Evolutionary conservation across 2,888 invertebrate species (phyloP).

Genomic region (Drosophila mulleri): DNA sequence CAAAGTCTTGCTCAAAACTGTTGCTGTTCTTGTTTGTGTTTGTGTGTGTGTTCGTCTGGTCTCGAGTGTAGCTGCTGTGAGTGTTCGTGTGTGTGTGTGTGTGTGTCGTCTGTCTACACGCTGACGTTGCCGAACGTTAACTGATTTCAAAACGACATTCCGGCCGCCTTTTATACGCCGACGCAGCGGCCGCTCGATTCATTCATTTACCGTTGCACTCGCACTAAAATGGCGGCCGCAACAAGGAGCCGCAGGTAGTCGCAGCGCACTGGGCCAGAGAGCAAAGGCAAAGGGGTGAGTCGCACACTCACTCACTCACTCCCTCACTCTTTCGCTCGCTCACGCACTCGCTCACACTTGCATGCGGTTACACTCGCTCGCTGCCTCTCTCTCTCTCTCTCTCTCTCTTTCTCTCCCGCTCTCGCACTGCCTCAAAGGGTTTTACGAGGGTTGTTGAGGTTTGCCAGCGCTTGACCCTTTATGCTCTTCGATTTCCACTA

Average conservation of each 20-base stretch:
- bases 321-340: neutral
- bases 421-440: slow-evolving; percentile 60
- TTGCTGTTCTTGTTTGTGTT: neutral
- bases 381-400: neutral
- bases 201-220: slow-evolving; percentile 55
- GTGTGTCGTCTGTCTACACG: slow-evolving; percentile 34
- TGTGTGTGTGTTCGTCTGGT: neutral
- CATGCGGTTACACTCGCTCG: neutral
- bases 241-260: slow-evolving; percentile 42
- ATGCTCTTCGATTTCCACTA: neutral
- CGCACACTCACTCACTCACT: slow-evolving; percentile 3
- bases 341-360: slow-evolving; percentile 1
- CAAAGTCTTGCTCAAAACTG: slow-evolving; percentile 40
- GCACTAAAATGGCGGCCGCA: slow-evolving; percentile 40
- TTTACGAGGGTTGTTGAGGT: slow-evolving; percentile 67
- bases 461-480: slow-evolving; percentile 38
- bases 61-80: neutral
- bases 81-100: neutral
- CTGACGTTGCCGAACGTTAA: slow-evolving; percentile 67
- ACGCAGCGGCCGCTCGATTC: slow-evolving; percentile 47
- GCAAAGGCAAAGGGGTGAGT: slow-evolving; percentile 58
- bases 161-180: slow-evolving; percentile 74
- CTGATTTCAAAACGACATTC: slow-evolving; percentile 69
- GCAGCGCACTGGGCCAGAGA: slow-evolving; percentile 4
- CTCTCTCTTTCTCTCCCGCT: neutral